These are phyloP conservation scores for Tanaodytes sp. DNA, from an alignment of 2,888 invertebrate genomes.

Conservation along the genomic window DNA sequence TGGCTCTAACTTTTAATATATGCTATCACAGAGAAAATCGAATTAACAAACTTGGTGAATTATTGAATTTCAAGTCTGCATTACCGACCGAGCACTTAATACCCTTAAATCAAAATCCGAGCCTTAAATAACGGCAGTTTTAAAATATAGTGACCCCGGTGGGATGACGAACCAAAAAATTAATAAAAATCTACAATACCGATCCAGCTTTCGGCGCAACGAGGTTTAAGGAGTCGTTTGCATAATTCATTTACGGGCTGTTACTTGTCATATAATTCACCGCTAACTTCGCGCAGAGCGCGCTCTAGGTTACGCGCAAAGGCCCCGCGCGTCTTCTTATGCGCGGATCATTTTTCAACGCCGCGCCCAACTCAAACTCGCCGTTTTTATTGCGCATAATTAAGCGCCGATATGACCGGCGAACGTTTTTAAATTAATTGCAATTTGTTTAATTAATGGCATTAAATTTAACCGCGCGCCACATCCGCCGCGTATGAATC, in stretches of 20 bases:
- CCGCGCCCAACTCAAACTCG: neutral
- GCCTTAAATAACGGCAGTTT: too few species aligned
- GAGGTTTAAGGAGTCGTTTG: constrained; percentile 34
- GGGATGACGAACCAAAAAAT: too few species aligned
- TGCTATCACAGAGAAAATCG: too few species aligned
- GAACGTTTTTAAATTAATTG: constrained; percentile 26
- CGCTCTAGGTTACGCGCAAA: constrained; percentile 27
- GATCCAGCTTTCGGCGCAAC: neutral
- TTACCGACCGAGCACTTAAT: too few species aligned
- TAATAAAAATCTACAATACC: too few species aligned
- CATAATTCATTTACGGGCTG: constrained; percentile 33
- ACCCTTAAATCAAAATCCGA: too few species aligned
- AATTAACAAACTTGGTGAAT: too few species aligned
- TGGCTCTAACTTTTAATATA: too few species aligned
- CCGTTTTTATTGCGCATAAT: constrained; percentile 15
- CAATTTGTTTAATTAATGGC: constrained; percentile 30
- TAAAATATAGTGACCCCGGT: too few species aligned
- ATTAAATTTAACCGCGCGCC: neutral
- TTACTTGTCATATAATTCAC: constrained; percentile 45
- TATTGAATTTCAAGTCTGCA: too few species aligned
- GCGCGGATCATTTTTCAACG: constrained; percentile 42
- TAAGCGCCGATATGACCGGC: constrained; percentile 29
- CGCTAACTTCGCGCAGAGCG: constrained; percentile 27
- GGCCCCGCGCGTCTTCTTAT: neutral
- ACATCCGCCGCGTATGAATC: too few species aligned